Evolutionary conservation across 2,888 invertebrate species (phyloP), one percentile per base, ranked within the genome.

Genomic region (Caprella mutica): DNA sequence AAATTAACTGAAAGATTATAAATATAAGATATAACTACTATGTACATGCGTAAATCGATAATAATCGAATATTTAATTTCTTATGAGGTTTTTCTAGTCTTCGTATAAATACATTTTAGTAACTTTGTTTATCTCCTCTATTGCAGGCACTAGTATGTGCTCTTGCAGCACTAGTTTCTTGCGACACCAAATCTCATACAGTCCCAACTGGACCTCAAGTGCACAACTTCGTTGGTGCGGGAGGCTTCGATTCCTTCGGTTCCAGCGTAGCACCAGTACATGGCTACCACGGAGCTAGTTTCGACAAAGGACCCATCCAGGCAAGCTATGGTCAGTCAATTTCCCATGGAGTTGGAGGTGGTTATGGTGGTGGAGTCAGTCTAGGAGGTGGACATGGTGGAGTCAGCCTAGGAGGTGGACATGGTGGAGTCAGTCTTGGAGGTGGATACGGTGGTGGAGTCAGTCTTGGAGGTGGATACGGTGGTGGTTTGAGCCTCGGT

Each of bases 161-260:
- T n/a, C n/a, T n/a, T n/a, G n/a, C n/a, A n/a, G n/a, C n/a, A n/a
- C n/a, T n/a, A n/a, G n/a, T n/a, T n/a, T n/a, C n/a, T n/a, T n/a
- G n/a, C n/a, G n/a, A n/a, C n/a, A n/a, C n/a, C n/a, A n/a, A n/a
- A n/a, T n/a, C n/a, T n/a, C n/a, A n/a, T n/a, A n/a, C n/a, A n/a
- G n/a, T n/a, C 14, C 46, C 55, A 8, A 39, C 38, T 1, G 60
- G 60, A 12, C 56, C 56, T 0, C 53, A 50, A 5, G 29, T 42
- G 5, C 60, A 60, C 30, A 56, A 60, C 51, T 56, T 60, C 54
- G 35, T 40, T 1, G 60, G 60, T 5, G 52, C 43, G 23, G 39
- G 40, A 9, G 56, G 60, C 27, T 60, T 50, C 19, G 59, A 59
- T 40, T 35, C 53, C 42, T 56, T 59, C 29, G 59, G 59, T 17